Conservation (phyloP, 2,888 invertebrate species). For the Cyrtodaria siliqua region DNA sequence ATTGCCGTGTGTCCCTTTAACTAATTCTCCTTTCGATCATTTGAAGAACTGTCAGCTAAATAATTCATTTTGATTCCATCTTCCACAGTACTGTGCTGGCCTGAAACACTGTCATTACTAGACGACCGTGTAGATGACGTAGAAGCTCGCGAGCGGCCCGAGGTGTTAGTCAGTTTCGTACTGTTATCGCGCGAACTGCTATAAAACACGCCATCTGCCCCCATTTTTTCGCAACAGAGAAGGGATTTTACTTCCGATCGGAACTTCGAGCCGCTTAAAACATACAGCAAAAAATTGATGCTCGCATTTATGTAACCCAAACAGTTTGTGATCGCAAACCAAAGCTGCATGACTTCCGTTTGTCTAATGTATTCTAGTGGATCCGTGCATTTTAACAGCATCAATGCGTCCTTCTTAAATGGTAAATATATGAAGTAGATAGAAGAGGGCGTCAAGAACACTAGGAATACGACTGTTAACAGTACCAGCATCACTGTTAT, state of each 20-base stretch:
- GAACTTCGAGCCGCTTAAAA: slow-evolving; percentile 72
- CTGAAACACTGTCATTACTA: too few species aligned
- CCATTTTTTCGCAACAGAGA: slow-evolving; percentile 40
- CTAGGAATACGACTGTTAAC: slow-evolving; percentile 44
- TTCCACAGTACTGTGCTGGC: too few species aligned
- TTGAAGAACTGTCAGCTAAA: too few species aligned
- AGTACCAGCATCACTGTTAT: slow-evolving; percentile 34
- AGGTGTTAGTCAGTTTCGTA: too few species aligned
- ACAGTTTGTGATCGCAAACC: slow-evolving; percentile 63
- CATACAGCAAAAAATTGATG: slow-evolving; percentile 73
- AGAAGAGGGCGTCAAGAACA: slow-evolving; percentile 46
- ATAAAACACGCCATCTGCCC: slow-evolving; percentile 42
- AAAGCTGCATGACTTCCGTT: slow-evolving; percentile 33
- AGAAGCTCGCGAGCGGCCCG: too few species aligned
- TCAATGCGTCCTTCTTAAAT: slow-evolving; percentile 17
- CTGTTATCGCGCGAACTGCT: slow-evolving; percentile 19
- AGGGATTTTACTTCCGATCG: slow-evolving; percentile 65
- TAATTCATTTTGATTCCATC: too few species aligned
- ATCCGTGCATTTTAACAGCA: slow-evolving; percentile 24
- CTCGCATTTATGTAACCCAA: slow-evolving; percentile 73
- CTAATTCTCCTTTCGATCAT: too few species aligned
- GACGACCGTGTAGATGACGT: too few species aligned
- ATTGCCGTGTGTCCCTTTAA: too few species aligned
- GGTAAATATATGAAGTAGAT: slow-evolving; percentile 43
- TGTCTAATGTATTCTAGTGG: slow-evolving; percentile 26